phyloP scores from a whole-genome alignment of 2,113 vertebrate species.

The Xerus inauris region DNA sequence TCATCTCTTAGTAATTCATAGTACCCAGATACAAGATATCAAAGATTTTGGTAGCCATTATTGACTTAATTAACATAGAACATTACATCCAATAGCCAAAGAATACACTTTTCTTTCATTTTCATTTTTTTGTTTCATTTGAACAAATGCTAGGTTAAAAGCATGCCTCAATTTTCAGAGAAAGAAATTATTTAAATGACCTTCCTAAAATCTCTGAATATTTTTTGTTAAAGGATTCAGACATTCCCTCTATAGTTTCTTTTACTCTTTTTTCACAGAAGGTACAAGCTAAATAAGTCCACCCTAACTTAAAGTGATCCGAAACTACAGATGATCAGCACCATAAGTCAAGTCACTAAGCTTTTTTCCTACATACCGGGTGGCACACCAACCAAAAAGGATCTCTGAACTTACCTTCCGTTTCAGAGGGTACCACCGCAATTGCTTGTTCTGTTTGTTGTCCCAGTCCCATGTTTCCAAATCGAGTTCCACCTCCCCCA shows the following conservation, averaged over 20 bases:
- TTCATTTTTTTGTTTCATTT: too few species aligned
- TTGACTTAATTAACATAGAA: background rate
- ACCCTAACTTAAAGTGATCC: background rate
- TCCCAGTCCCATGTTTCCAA: conserved; percentile 93
- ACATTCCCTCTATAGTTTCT: background rate
- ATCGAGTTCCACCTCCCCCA: conserved; percentile 95
- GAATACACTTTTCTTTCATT: background rate
- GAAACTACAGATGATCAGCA: background rate
- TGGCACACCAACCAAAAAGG: background rate
- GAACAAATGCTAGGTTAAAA: background rate
- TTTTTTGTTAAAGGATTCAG: background rate
- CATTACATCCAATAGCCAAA: background rate
- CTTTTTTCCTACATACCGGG: background rate
- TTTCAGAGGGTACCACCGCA: conserved; percentile 92
- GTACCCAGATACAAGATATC: background rate
- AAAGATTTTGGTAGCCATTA: background rate
- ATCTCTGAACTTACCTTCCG: conserved; percentile 86
- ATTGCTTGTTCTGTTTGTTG: conserved; percentile 89
- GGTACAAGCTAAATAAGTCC: background rate
- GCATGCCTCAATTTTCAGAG: background rate
- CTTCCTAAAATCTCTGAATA: background rate
- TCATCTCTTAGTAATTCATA: background rate
- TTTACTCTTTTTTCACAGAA: background rate
- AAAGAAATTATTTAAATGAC: background rate
- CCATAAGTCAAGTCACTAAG: background rate